phyloP scores from a whole-genome alignment of 2,797 vertebrate species.

The Enteromius unitaeniatus region DNA sequence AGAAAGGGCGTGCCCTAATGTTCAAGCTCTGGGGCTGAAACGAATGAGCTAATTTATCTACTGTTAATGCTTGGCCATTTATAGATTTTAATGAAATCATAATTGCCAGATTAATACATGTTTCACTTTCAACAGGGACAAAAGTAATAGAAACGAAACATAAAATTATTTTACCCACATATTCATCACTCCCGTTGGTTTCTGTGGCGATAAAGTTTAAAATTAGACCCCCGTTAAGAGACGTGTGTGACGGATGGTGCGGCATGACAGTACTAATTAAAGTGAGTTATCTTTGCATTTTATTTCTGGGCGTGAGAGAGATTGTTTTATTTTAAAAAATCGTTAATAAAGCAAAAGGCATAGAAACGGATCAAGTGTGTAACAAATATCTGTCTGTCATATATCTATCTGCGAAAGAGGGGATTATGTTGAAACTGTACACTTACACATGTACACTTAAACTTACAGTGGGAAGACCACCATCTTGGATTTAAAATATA shows the following conservation, averaged over 20 bases:
- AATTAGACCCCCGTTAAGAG: conserved; percentile 78
- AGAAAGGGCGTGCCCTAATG: conserved; percentile 36
- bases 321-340: conserved; percentile 63
- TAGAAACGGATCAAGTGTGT: conserved; percentile 51
- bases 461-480: not conserved
- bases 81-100: conserved; percentile 84
- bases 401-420: conserved; percentile 44
- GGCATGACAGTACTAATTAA: conserved; percentile 76
- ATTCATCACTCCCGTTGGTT: conserved; percentile 80
- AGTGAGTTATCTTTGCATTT: conserved; percentile 66
- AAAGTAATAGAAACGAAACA: conserved; percentile 79
- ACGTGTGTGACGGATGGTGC: conserved; percentile 75
- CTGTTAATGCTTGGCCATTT: conserved; percentile 81
- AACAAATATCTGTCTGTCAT: conserved; percentile 47
- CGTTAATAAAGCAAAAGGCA: conserved; percentile 61
- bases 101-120: conserved; percentile 81
- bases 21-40: conserved; percentile 47
- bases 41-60: conserved; percentile 71
- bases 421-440: conserved; percentile 15
- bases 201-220: conserved; percentile 79
- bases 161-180: conserved; percentile 82
- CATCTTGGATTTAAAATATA: not conserved
- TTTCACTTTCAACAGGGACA: conserved; percentile 73
- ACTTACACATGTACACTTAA: not conserved
- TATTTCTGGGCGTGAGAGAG: conserved; percentile 63